Evolutionary conservation across 2,888 invertebrate species (phyloP), one percentile per base, ranked within the genome.

Genomic region (Eucera pruinosa): DNA sequence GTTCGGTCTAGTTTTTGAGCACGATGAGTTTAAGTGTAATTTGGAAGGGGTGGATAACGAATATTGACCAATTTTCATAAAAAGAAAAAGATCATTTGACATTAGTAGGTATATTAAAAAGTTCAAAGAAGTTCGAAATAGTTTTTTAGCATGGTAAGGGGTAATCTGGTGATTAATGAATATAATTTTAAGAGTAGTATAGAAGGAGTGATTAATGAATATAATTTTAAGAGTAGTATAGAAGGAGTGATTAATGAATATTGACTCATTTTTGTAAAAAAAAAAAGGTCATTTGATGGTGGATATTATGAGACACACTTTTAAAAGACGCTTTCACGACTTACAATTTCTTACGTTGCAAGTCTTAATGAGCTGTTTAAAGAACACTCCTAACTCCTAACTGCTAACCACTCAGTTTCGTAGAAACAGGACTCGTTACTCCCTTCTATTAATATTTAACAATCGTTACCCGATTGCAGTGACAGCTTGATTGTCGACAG

Each of bases 401-500:
- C 27, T 41, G 13, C 11, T 18, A 27, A 18, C 48, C 62, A 18
- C 25, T 48, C 18, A 13, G 61, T n/a, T 61, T 25, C 11, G n/a
- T 2, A 13, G 39, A 64, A 50, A 4, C 25, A 20, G 18, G 62
- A 41, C 50, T 64, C 58, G 30, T 64, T 41, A 27, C 41, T 45
- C 48, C 33, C 57, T 62, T 58, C 68, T 27, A 18, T 48, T 39
- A 25, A 50, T n/a, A 30, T 48, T 39, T 48, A n/a, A 48, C 13
- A 18, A 25, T 9, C 18, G 0, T 33, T 4, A n/a, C 2, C 30
- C 30, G 2, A 30, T 6, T 30, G 6, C 30, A 30, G 30, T 30
- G 30, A 6, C 2, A 30, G 30, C 30, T 30, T 30, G 30, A 30
- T 30, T 5, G 30, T 30, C 6, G 30, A n/a, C n/a, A n/a, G n/a